These are phyloP conservation scores for Lordiphosa stackelbergi DNA, from an alignment of 1,140 invertebrate species.

Conservation along the genomic window DNA sequence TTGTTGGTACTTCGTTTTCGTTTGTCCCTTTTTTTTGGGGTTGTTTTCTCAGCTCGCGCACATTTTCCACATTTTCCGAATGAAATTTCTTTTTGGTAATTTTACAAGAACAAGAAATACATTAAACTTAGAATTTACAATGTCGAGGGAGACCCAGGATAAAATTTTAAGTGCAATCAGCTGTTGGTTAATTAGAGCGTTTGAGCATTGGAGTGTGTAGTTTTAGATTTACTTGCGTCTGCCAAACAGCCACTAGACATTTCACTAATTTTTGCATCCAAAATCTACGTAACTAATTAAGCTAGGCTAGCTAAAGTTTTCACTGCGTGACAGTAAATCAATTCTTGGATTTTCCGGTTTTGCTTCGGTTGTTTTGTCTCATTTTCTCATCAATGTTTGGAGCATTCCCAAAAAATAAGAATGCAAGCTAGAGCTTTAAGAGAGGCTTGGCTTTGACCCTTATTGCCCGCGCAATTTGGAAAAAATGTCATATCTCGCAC, in stretches of 20 bases:
- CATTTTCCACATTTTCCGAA: constrained; percentile 72
- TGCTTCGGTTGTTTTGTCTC: neutral
- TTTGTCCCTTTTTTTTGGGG: constrained; percentile 55
- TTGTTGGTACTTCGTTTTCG: constrained; percentile 46
- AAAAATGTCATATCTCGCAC: too few species aligned
- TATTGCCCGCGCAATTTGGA: too few species aligned
- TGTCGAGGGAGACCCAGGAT: neutral
- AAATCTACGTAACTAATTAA: neutral
- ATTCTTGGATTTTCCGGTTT: constrained; percentile 7
- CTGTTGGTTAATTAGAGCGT: constrained; percentile 34
- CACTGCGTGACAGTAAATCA: constrained; percentile 34
- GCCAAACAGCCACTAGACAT: constrained; percentile 37
- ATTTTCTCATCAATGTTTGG: too few species aligned
- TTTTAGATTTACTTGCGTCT: too few species aligned
- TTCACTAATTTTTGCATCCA: constrained; percentile 30
- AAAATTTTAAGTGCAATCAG: constrained; percentile 37
- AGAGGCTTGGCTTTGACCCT: too few species aligned
- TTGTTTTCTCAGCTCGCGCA: constrained; percentile 66
- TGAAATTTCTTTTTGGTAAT: constrained; percentile 73
- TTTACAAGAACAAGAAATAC: constrained; percentile 74
- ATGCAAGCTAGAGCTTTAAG: too few species aligned
- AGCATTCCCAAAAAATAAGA: too few species aligned
- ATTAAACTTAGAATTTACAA: too few species aligned
- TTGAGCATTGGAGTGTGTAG: constrained; percentile 34
- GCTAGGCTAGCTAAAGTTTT: constrained; percentile 16